These are phyloP conservation scores for Pelobates fuscus DNA, from an alignment of 2,113 vertebrate species.

Conservation along the genomic window DNA sequence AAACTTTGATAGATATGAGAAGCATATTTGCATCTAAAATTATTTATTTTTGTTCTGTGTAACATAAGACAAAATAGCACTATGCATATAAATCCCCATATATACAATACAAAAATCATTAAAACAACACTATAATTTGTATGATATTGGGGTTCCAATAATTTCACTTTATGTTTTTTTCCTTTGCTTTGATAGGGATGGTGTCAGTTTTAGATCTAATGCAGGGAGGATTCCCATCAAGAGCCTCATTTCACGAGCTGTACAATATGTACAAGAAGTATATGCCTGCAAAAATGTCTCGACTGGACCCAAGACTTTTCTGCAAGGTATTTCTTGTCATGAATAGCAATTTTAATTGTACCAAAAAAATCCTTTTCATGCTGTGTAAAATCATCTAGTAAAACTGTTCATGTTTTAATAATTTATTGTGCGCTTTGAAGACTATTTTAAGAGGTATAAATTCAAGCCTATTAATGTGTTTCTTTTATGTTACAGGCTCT, in stretches of 20 bases:
- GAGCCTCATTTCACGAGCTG: constrained; percentile 96
- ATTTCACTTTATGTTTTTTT: too few species aligned
- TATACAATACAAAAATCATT: too few species aligned
- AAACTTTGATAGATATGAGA: too few species aligned
- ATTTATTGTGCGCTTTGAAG: not conserved
- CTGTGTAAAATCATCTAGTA: constrained; percentile 27
- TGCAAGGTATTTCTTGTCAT: constrained; percentile 82
- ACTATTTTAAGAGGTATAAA: constrained; percentile 46
- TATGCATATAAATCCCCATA: too few species aligned
- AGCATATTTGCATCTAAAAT: too few species aligned
- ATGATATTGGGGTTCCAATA: too few species aligned
- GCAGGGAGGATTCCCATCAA: constrained; percentile 96
- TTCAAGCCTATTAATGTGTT: constrained; percentile 50
- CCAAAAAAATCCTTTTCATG: not conserved
- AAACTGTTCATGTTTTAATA: not conserved
- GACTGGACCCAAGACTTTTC: constrained; percentile 93
- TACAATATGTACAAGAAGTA: constrained; percentile 99
- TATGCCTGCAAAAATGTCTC: constrained; percentile 88
- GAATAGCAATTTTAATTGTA: constrained; percentile 41
- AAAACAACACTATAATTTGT: too few species aligned
- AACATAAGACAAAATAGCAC: too few species aligned
- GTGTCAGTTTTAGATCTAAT: constrained; percentile 97
- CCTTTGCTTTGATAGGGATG: constrained; percentile 76
- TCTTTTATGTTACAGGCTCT: constrained; percentile 79
- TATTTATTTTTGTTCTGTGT: too few species aligned